Evolutionary conservation across 2,113 vertebrate genomes (phyloP).

Genomic region (Oreochromis tanganicae): DNA sequence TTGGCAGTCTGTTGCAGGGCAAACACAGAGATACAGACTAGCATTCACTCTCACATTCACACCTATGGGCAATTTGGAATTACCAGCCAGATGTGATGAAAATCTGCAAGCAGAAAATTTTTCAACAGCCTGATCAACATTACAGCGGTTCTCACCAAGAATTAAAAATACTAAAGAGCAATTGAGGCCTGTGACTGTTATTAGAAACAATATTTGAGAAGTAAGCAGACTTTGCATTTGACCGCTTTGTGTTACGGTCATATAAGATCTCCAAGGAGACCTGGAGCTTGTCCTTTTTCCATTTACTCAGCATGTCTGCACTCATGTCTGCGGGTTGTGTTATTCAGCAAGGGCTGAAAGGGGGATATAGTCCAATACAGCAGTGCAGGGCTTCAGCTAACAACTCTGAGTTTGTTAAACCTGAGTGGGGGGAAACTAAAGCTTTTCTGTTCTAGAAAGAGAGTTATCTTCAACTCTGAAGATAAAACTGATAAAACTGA

Average conservation of each 20-base stretch:
- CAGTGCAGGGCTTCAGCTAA: neutral
- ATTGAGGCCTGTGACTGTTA: neutral
- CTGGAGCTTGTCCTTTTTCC: neutral
- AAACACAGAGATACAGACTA: neutral
- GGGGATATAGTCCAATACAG: neutral
- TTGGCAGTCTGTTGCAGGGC: neutral
- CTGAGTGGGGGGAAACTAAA: neutral
- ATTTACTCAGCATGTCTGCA: neutral
- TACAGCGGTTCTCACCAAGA: neutral
- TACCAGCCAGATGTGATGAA: neutral
- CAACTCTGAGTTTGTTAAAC: neutral
- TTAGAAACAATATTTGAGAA: neutral
- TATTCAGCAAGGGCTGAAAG: neutral
- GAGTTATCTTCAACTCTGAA: neutral
- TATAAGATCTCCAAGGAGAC: neutral
- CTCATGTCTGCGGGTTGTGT: neutral
- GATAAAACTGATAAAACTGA: neutral
- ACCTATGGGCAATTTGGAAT: neutral
- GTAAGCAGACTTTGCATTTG: neutral
- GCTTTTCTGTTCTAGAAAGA: neutral
- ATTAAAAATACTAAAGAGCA: neutral
- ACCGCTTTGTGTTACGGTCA: neutral
- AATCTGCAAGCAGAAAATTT: neutral
- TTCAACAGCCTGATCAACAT: neutral
- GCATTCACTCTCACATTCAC: neutral